phyloP scores from a whole-genome alignment of 2,113 vertebrate genomes.

The Gymnorhina tibicen region DNA sequence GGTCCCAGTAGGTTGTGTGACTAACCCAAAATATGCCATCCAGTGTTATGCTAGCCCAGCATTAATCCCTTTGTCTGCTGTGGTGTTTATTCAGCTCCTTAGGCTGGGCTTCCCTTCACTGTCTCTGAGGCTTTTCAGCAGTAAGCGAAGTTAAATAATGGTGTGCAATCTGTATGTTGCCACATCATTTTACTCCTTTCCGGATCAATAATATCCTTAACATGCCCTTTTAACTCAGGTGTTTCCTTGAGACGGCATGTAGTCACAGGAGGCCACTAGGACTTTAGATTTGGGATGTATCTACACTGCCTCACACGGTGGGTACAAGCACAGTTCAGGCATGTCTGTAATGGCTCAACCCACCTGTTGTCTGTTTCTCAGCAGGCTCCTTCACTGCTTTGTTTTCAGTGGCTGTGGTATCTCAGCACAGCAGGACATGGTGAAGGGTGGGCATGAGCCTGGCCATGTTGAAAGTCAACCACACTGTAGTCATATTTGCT shows the following conservation, averaged over 20 bases:
- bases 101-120: background rate
- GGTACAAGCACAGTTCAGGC: background rate
- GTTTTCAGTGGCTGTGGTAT: background rate
- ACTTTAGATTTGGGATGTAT: background rate
- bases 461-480: background rate
- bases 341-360: background rate
- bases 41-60: background rate
- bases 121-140: background rate
- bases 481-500: background rate
- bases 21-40: background rate
- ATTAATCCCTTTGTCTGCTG: background rate
- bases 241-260: background rate
- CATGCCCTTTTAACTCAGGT: background rate
- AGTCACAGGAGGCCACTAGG: background rate
- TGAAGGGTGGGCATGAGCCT: background rate
- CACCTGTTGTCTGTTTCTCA: background rate
- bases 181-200: background rate
- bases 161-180: rapidly evolving
- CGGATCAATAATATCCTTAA: background rate
- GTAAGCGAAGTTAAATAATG: background rate
- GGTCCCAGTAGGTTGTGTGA: background rate
- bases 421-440: background rate
- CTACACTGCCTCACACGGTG: background rate
- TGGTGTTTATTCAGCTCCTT: background rate
- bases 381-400: background rate